Conservation (phyloP, 2,113 vertebrate species). For the Eleginops maclovinus region DNA sequence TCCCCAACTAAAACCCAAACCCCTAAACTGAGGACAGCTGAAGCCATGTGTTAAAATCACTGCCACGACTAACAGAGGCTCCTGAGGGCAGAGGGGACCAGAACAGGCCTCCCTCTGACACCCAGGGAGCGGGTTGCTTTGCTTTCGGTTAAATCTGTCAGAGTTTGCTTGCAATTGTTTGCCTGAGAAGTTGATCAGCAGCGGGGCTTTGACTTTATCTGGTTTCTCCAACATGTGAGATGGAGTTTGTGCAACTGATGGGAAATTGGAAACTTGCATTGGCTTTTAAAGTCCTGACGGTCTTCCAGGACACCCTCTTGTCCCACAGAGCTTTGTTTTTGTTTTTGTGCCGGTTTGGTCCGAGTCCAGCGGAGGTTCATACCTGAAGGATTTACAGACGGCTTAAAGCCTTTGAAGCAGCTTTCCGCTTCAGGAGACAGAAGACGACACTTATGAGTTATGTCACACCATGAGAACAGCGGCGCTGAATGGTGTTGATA, state of each 20-base stretch:
- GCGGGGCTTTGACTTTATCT: background rate
- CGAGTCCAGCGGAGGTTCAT: constrained; percentile 30
- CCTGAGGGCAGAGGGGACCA: constrained; percentile 9
- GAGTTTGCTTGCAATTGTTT: background rate
- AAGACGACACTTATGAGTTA: constrained; percentile 48
- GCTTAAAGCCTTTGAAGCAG: constrained; percentile 61
- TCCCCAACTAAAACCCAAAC: constrained; percentile 14
- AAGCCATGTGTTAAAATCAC: constrained; percentile 65
- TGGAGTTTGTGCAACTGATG: background rate
- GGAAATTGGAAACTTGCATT: too few relatives aligned
- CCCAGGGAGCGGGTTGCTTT: background rate
- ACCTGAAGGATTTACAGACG: constrained; percentile 72
- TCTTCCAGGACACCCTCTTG: background rate
- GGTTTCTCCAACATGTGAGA: background rate
- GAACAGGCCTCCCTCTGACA: background rate
- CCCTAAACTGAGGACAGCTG: constrained; percentile 44
- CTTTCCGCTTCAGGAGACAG: constrained; percentile 48
- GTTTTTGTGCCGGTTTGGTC: constrained; percentile 50
- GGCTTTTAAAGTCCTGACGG: background rate
- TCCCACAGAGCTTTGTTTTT: constrained; percentile 39
- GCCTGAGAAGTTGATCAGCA: constrained; percentile 4
- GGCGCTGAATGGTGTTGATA: background rate
- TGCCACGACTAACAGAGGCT: constrained; percentile 31
- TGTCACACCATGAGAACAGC: constrained; percentile 13
- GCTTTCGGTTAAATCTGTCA: background rate